These are phyloP conservation scores for human (Homo sapiens) DNA, from an alignment of 2,113 vertebrate genomes.

Conservation along the genomic window DNA sequence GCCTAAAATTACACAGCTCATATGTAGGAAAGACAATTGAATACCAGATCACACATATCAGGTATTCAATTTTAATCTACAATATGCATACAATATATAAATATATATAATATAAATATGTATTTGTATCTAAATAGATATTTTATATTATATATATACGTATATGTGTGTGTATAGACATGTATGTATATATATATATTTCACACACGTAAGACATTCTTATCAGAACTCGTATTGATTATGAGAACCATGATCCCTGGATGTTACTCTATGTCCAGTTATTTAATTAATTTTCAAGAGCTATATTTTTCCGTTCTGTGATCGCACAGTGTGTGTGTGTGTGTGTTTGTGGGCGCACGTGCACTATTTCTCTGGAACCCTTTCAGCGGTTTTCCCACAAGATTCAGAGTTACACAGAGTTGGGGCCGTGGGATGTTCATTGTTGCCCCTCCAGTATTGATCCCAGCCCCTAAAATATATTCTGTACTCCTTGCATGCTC, in stretches of 20 bases:
- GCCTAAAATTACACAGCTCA: not conserved
- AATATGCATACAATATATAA: not conserved
- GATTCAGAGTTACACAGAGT: not conserved
- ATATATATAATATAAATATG: not conserved
- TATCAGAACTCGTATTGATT: not conserved
- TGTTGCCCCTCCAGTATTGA: fast-evolving
- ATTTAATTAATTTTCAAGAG: no score
- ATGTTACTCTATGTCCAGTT: not conserved
- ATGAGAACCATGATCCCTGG: no score
- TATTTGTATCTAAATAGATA: not conserved
- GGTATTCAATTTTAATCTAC: not conserved
- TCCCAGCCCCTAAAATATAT: not conserved
- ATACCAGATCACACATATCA: not conserved
- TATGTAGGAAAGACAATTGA: not conserved
- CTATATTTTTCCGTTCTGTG: not conserved
- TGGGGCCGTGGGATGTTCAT: fast-evolving
- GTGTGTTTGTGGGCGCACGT: not conserved
- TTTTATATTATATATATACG: not conserved
- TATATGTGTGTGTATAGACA: no score
- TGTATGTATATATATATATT: not conserved
- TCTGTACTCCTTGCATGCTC: fast-evolving
- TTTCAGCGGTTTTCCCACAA: not conserved
- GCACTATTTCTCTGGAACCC: not conserved
- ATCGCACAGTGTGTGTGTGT: no score
- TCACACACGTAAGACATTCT: not conserved